A percentile compares a stretch with the other conserved stretches of the same genome.
These are phyloP conservation scores for Heliconius congener DNA, from an alignment of 1,140 invertebrate genomes.

Conservation along the genomic window DNA sequence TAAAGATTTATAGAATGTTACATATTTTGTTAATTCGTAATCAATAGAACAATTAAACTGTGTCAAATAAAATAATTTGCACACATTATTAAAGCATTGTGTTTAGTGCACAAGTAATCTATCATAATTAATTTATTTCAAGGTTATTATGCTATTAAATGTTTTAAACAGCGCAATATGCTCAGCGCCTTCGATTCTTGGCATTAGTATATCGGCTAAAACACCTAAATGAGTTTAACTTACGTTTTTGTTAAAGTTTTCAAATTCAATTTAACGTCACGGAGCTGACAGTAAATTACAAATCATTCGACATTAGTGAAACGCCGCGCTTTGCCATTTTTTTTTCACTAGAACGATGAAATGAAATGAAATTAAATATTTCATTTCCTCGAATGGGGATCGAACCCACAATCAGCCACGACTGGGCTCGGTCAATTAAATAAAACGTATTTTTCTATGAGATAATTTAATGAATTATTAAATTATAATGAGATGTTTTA, in stretches of 20 bases:
- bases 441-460: no score
- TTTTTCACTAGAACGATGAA: no score
- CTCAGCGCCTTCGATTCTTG: background rate
- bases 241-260: background rate
- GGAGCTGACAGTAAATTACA: no score
- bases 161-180: background rate
- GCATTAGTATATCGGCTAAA: background rate
- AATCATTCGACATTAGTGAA: no score
- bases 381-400: no score
- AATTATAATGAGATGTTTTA: no score
- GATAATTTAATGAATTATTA: no score
- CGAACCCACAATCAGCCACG: no score
- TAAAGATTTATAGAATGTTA: background rate
- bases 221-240: background rate
- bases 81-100: background rate
- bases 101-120: background rate
- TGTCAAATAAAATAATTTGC: background rate
- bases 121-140: background rate
- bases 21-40: background rate
- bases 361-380: no score
- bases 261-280: background rate
- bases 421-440: no score
- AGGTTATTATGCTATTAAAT: conserved; percentile 5
- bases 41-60: background rate
- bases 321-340: no score